Base-by-base conservation (phyloP, 2,113 vertebrate species). In the Clarias gariepinus region DNA sequence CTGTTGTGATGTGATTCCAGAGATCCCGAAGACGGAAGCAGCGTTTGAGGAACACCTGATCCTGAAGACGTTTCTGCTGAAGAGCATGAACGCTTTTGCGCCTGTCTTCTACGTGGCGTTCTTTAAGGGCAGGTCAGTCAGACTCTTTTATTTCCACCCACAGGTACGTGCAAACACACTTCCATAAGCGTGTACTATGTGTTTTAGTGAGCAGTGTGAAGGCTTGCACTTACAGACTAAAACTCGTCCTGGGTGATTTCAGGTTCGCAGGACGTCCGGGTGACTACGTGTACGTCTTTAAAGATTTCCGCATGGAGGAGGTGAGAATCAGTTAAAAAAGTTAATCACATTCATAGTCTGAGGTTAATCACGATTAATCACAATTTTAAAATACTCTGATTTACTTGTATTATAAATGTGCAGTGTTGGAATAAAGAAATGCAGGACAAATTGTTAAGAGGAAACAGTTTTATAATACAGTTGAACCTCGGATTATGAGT, bases 31-130 rank as follows among this genome's bases (percentile, higher is more conserved):
- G 94, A 99, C 98, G 87, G 97, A 97, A 30, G 96, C 97, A 86
- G 95, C 95, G 1, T 99, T 98, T 93, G 97, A 98, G 92, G 98
- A 99, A 82, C 95, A 96, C 68, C 87, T 99, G 89, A 97, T 99
- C 90, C 94, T 99, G 89, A 99, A 99, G 91, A 96, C 98, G 84
- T 99, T 99, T 90, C 95, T 99, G 63, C 93, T 99, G 53, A 99
- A 99, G 92, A 99, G 98, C 91, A 98, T 99, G 94, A 99, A 99
- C 87, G 96, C 98, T 83, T 99, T 98, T 90, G 98, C 98, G 58
- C 96, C 98, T 10, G 98, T 98, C 93, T 99, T 99, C 95, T 99
- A 99, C 8, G 98, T 99, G 94, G 98, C 98, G 88, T 99, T 99
- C 95, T 99, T 99, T 93, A 99, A 99, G 93, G 98, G 98, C 94